phyloP scores from a whole-genome alignment of 2,888 invertebrate species.

The Chloroclystis v-ata region DNA sequence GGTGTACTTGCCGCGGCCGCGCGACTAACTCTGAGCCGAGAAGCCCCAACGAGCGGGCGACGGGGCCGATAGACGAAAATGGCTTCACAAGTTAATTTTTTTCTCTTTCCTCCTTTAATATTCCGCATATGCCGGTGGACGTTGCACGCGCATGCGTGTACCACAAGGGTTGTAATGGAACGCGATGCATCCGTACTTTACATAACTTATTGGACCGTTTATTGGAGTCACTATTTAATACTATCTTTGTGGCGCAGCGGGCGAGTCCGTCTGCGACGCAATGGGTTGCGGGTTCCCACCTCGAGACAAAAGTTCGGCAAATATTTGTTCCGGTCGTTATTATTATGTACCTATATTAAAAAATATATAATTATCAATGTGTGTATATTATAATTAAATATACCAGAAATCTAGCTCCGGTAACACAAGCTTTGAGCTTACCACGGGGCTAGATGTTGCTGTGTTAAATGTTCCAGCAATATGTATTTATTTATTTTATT shows the following conservation, averaged over 20 bases:
- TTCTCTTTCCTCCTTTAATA: constrained; percentile 79
- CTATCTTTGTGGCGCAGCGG: constrained; percentile 70
- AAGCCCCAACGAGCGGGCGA: constrained; percentile 62
- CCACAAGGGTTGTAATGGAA: constrained; percentile 69
- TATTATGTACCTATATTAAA: no score
- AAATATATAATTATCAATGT: no score
- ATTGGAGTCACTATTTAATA: constrained; percentile 74
- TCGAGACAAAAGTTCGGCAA: no score
- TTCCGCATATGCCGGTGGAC: constrained; percentile 74
- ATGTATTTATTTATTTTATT: no score
- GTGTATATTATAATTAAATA: no score
- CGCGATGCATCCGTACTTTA: constrained; percentile 76
- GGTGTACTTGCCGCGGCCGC: constrained; percentile 57
- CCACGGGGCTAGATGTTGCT: no score
- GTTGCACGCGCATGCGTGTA: constrained; percentile 73
- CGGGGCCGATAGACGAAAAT: constrained; percentile 76
- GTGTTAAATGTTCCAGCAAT: no score
- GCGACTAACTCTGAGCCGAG: constrained; percentile 64
- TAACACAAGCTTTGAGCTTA: no score
- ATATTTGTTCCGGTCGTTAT: no score
- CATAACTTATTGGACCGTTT: constrained; percentile 76
- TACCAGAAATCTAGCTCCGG: no score
- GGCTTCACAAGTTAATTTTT: constrained; percentile 79
- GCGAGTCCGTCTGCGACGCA: no score
- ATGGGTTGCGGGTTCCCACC: no score